A percentile compares a stretch with the other conserved stretches of the same genome.
phyloP scores from a whole-genome alignment of 1,140 invertebrate species.

The Anastrepha obliqua region DNA sequence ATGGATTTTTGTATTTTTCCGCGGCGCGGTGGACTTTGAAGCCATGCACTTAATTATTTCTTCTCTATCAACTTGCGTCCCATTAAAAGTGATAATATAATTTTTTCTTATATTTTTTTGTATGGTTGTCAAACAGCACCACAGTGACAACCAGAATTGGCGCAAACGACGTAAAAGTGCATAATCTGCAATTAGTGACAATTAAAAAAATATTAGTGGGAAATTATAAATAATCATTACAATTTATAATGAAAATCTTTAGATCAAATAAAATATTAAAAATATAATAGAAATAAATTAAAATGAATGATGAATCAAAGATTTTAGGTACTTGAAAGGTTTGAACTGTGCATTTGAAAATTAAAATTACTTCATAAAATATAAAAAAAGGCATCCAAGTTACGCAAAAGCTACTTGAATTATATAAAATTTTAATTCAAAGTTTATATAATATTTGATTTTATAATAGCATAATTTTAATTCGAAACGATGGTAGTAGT shows the following conservation, averaged over 20 bases:
- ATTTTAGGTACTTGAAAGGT: no score
- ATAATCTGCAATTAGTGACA: background rate
- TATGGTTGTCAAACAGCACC: background rate
- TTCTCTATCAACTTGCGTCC: background rate
- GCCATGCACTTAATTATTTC: background rate
- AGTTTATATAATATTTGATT: no score
- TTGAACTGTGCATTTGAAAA: no score
- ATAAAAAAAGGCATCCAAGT: no score
- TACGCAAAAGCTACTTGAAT: no score
- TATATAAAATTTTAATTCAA: no score
- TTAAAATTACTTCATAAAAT: no score
- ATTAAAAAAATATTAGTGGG: background rate
- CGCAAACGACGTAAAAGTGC: background rate
- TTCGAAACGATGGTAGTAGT: no score
- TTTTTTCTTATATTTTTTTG: background rate
- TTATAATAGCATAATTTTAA: no score
- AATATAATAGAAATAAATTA: no score
- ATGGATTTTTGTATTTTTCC: slow-evolving; percentile 2
- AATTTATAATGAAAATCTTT: background rate
- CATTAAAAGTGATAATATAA: background rate
- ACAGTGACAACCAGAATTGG: background rate
- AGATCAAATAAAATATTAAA: background rate
- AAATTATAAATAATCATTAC: background rate
- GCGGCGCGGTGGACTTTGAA: background rate
- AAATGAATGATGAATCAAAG: no score